Conservation (phyloP, 2,797 vertebrate species). For the Petrocephalus sullivani region DNA sequence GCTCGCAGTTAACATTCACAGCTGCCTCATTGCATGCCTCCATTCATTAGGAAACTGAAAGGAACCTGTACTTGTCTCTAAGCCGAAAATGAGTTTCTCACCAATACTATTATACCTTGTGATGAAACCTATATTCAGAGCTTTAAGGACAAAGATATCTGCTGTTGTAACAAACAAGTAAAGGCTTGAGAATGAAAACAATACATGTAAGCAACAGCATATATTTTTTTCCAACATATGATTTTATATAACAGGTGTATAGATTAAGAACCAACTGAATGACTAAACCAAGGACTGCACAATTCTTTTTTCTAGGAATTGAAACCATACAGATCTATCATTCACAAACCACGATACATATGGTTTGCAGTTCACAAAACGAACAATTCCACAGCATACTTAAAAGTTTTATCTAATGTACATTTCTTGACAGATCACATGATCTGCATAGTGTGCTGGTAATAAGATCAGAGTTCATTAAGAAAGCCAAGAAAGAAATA, state of each 20-base stretch:
- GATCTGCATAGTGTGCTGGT: not conserved
- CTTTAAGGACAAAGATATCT: not conserved
- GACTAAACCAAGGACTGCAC: not conserved
- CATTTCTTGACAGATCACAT: not conserved
- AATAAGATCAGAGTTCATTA: not conserved
- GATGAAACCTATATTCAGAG: not conserved
- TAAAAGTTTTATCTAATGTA: not conserved
- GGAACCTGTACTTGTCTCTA: not conserved
- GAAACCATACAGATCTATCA: not conserved
- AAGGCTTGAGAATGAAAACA: not conserved
- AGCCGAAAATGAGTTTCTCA: conserved; percentile 1
- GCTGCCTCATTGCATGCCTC: not conserved
- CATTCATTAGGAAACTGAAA: not conserved
- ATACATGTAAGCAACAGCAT: not conserved
- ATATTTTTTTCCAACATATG: not conserved
- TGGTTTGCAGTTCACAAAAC: not conserved
- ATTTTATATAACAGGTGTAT: not conserved
- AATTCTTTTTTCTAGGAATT: not conserved
- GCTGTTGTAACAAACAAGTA: not conserved
- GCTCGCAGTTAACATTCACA: not conserved
- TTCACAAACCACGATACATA: not conserved
- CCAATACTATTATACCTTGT: not conserved
- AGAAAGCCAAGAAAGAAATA: not conserved
- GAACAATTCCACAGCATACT: not conserved
- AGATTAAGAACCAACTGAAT: not conserved